Percentiles rank a stretch among this genome's conserved stretches.
These are phyloP conservation scores for Passer domesticus DNA, from an alignment of 2,113 vertebrate genomes.

Conservation along the genomic window DNA sequence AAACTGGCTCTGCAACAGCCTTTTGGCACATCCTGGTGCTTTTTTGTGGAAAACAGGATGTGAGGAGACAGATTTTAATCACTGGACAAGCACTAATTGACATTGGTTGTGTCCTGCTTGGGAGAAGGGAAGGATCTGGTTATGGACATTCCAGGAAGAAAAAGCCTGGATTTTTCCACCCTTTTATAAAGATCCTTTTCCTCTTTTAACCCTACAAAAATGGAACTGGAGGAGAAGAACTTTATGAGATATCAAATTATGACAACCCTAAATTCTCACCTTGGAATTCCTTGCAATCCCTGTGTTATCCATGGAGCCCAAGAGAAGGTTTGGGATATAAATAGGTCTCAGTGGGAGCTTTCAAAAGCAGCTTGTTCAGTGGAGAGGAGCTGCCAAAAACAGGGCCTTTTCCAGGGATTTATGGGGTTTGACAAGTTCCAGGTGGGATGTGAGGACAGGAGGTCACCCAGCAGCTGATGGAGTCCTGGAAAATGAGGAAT, in stretches of 20 bases:
- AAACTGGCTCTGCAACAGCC: background rate
- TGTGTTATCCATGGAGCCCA: background rate
- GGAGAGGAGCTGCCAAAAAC: background rate
- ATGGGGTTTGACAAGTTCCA: background rate
- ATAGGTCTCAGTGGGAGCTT: background rate
- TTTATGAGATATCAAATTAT: background rate
- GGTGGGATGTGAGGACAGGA: background rate
- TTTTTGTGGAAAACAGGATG: background rate
- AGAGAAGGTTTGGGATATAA: background rate
- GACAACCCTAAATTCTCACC: background rate
- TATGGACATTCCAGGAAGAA: background rate
- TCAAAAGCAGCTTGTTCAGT: background rate
- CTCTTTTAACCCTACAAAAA: background rate
- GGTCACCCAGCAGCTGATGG: background rate
- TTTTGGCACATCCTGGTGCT: background rate
- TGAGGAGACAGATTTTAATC: background rate
- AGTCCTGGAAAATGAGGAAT: background rate
- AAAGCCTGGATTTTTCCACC: background rate
- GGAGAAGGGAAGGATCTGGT: background rate
- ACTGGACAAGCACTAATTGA: background rate
- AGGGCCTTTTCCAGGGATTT: background rate
- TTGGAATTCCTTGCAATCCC: background rate
- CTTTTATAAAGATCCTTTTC: background rate
- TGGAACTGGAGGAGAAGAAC: background rate
- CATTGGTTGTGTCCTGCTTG: background rate